These are phyloP conservation scores for Columba janthina DNA, from an alignment of 2,113 vertebrate species.

Conservation along the genomic window DNA sequence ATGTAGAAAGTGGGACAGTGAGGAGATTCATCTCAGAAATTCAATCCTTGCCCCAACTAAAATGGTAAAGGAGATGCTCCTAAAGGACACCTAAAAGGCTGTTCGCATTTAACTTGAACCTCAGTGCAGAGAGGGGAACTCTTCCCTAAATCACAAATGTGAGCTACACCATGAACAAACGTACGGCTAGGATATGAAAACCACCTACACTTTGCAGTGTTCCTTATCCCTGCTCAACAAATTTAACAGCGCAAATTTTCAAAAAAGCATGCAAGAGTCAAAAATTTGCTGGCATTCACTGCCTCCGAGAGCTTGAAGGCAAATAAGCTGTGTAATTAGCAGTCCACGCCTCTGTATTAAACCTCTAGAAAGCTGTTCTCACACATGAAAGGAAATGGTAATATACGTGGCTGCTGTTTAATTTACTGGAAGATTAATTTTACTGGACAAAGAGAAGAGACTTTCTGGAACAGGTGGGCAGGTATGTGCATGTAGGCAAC, in stretches of 20 bases:
- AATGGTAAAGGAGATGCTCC: not conserved
- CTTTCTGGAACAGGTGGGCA: not conserved
- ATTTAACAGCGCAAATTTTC: not conserved
- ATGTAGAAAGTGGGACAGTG: not conserved
- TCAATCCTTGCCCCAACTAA: not conserved
- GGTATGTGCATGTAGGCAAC: not conserved
- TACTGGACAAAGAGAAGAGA: not conserved
- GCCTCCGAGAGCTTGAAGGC: not conserved
- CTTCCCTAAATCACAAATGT: not conserved
- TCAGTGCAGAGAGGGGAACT: not conserved
- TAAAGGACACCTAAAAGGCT: not conserved
- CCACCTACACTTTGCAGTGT: not conserved
- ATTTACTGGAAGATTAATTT: slow-evolving; percentile 38
- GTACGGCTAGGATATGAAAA: not conserved
- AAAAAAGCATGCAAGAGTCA: not conserved
- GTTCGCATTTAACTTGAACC: not conserved
- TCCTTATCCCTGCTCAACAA: not conserved
- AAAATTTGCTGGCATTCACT: not conserved
- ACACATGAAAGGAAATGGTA: not conserved
- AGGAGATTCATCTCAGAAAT: not conserved
- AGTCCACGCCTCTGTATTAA: not conserved
- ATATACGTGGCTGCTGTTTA: not conserved
- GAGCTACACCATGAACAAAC: not conserved
- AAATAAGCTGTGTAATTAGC: slow-evolving; percentile 38
- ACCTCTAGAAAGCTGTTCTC: not conserved